These are phyloP conservation scores for Coregonus suidteri DNA, from an alignment of 2,797 vertebrate genomes.

Conservation along the genomic window DNA sequence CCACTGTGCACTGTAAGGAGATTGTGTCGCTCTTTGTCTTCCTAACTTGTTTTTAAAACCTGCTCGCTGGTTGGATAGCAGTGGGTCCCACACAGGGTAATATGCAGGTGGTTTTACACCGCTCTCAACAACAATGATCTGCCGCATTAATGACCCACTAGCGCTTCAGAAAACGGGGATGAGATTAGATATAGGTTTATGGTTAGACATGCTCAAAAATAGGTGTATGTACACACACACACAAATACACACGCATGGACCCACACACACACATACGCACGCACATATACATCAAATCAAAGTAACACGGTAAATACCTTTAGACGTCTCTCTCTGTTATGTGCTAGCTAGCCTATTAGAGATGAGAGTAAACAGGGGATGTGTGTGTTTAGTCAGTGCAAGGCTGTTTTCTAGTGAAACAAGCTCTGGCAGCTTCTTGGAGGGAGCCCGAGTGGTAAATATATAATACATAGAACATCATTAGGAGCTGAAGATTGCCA, in stretches of 20 bases:
- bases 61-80: slow-evolving; percentile 48
- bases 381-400: slow-evolving; percentile 38
- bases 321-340: neutral
- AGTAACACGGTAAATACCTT: neutral
- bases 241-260: neutral
- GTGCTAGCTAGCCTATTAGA: slow-evolving; percentile 1
- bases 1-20: slow-evolving; percentile 59
- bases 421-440: slow-evolving; percentile 34
- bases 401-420: slow-evolving; percentile 41
- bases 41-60: slow-evolving; percentile 51
- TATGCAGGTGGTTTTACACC: slow-evolving; percentile 17
- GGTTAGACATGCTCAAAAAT: neutral
- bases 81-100: slow-evolving; percentile 23
- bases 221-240: neutral
- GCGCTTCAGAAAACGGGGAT: neutral
- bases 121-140: neutral
- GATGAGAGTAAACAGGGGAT: slow-evolving; percentile 32
- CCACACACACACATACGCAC: neutral
- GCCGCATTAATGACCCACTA: neutral
- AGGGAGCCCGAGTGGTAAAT: slow-evolving; percentile 41
- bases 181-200: neutral
- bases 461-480: slow-evolving; percentile 49
- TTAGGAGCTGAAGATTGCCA: slow-evolving; percentile 40
- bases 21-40: slow-evolving; percentile 63
- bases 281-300: neutral